phyloP scores from a whole-genome alignment of 2,113 vertebrate species.

The Passer domesticus region DNA sequence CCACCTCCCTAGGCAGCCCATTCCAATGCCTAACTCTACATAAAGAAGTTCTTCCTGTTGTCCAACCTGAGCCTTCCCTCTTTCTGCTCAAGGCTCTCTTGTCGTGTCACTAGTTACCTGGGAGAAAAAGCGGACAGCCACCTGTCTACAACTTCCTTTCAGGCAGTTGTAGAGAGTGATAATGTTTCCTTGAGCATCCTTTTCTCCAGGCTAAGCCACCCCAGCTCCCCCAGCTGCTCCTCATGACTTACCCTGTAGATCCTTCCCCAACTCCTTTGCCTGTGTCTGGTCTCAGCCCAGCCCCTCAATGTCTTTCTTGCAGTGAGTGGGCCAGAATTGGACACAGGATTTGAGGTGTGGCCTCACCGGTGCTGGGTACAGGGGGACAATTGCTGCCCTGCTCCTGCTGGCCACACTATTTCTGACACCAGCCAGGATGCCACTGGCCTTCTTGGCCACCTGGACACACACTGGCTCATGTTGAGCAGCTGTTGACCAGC shows the following conservation, averaged over 20 bases:
- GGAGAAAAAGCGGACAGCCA: background rate
- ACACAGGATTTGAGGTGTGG: background rate
- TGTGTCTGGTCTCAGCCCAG: background rate
- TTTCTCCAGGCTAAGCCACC: background rate
- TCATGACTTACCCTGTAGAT: background rate
- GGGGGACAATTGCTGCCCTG: background rate
- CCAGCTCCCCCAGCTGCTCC: background rate
- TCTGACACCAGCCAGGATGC: background rate
- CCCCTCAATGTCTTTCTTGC: background rate
- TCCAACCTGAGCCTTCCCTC: background rate
- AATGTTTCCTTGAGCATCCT: background rate
- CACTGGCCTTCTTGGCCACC: background rate
- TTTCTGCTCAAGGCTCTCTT: background rate
- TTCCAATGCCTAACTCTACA: background rate
- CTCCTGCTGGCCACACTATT: background rate
- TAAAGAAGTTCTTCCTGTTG: background rate
- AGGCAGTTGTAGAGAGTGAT: background rate
- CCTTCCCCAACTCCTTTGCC: background rate
- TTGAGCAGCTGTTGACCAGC: background rate
- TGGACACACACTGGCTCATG: background rate
- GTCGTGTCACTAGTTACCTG: background rate
- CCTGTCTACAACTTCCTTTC: background rate
- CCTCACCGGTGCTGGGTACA: accelerated
- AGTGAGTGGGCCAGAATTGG: too few species aligned
- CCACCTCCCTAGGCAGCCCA: background rate